These are phyloP conservation scores for Automeris io DNA, from an alignment of 2,888 invertebrate species.

Conservation along the genomic window DNA sequence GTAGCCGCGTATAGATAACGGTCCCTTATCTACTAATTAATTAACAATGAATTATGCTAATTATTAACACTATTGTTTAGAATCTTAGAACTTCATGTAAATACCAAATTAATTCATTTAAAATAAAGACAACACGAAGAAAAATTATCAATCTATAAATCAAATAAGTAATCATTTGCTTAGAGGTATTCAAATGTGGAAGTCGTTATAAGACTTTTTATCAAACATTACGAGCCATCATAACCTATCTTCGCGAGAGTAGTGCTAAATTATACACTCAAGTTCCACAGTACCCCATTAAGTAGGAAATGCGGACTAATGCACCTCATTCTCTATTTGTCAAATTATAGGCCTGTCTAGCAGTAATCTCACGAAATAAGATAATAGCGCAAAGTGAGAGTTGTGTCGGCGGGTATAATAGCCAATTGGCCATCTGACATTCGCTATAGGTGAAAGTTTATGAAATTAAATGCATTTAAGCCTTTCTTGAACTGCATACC, in stretches of 20 bases:
- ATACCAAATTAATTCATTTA: too few relatives aligned
- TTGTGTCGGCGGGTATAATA: slow-evolving; percentile 41
- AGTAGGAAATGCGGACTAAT: slow-evolving; percentile 68
- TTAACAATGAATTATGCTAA: too few relatives aligned
- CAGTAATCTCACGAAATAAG: slow-evolving; percentile 60
- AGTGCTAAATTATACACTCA: slow-evolving; percentile 65
- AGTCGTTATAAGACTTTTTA: slow-evolving; percentile 46
- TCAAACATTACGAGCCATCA: slow-evolving; percentile 33
- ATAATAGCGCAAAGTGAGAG: slow-evolving; percentile 34
- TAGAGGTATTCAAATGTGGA: slow-evolving; percentile 31
- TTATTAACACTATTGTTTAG: too few relatives aligned
- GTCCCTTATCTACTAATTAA: too few relatives aligned
- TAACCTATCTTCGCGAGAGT: slow-evolving; percentile 55
- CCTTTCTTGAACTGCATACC: too few relatives aligned
- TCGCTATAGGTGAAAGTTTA: slow-evolving; percentile 45
- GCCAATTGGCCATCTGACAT: slow-evolving; percentile 40
- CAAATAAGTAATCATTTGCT: background rate
- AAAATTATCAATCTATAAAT: too few relatives aligned
- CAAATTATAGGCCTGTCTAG: slow-evolving; percentile 64
- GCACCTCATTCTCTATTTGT: slow-evolving; percentile 75
- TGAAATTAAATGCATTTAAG: too few relatives aligned
- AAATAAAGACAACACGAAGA: too few relatives aligned
- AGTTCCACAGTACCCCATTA: slow-evolving; percentile 58
- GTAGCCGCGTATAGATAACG: too few relatives aligned
- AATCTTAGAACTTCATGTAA: too few relatives aligned